Conservation (phyloP, 2,797 vertebrate genomes). For the Alauda arvensis region DNA sequence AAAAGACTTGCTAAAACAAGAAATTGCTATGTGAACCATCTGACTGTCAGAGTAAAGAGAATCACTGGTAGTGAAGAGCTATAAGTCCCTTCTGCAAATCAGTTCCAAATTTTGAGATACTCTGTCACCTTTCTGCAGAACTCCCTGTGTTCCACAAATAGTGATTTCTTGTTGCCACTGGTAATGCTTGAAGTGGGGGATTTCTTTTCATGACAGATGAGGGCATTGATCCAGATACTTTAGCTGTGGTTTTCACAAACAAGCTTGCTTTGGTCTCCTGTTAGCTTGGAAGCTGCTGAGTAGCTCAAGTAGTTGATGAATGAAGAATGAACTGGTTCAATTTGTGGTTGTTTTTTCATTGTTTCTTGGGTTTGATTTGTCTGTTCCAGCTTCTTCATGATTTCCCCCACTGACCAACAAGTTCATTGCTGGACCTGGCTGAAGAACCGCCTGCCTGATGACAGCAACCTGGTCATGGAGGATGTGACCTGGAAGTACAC, state of each 20-base stretch:
- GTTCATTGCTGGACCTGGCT: slow-evolving; percentile 98
- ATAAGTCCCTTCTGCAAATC: background rate
- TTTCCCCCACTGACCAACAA: slow-evolving; percentile 97
- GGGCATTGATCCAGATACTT: background rate
- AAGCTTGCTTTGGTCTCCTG: background rate
- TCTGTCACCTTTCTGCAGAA: background rate
- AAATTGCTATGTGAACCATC: background rate
- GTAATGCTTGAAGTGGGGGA: background rate
- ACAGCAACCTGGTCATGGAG: slow-evolving; percentile 87
- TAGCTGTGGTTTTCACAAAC: background rate
- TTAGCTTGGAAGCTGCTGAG: background rate
- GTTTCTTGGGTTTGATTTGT: slow-evolving; percentile 20
- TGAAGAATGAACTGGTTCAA: background rate
- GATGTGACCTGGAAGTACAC: slow-evolving; percentile 98
- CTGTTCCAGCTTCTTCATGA: slow-evolving; percentile 89
- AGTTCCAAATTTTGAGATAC: background rate
- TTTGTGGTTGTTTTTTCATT: background rate
- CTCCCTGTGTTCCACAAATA: background rate
- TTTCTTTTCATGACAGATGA: background rate
- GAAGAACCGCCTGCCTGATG: slow-evolving; percentile 86
- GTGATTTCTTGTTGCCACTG: background rate
- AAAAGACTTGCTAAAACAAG: background rate
- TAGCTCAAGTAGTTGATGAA: background rate
- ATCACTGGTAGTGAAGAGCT: background rate
- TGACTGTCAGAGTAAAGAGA: background rate